Evolutionary conservation across 1,140 invertebrate species (phyloP).

Genomic region (Anoplophora glabripennis): DNA sequence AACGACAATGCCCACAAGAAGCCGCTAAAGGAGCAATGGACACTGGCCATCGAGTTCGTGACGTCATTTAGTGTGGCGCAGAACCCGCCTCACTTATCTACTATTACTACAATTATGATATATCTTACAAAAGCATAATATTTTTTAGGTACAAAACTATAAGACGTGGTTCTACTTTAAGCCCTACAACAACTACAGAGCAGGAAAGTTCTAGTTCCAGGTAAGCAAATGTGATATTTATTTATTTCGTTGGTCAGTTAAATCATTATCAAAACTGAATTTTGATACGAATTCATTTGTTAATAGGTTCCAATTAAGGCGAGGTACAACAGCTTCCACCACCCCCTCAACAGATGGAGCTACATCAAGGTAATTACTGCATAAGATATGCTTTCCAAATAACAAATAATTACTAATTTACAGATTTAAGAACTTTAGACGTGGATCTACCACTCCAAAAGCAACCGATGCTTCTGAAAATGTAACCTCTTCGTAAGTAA

Average conservation of each 20-base stretch:
- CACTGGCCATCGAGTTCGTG: too few species aligned
- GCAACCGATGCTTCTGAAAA: background rate
- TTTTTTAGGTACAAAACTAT: slow-evolving; percentile 27
- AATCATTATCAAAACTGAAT: too few species aligned
- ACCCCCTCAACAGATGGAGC: background rate
- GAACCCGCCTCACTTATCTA: too few species aligned
- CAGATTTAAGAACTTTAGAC: slow-evolving; percentile 13
- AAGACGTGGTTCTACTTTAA: slow-evolving; percentile 30
- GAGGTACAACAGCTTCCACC: slow-evolving; percentile 1
- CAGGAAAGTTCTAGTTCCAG: background rate
- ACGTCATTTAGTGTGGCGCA: too few species aligned
- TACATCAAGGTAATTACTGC: background rate
- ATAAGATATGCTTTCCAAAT: slow-evolving; percentile 3
- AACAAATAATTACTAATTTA: slow-evolving; percentile 1
- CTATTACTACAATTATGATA: too few species aligned
- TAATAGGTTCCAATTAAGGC: background rate
- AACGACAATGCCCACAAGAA: too few species aligned
- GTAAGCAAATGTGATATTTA: too few species aligned
- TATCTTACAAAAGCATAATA: too few species aligned
- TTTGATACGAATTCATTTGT: too few species aligned
- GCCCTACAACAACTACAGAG: slow-evolving; percentile 27
- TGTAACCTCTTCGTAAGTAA: background rate
- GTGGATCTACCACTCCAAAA: slow-evolving; percentile 22
- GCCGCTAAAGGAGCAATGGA: too few species aligned
- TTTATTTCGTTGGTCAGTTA: too few species aligned